phyloP scores from a whole-genome alignment of 2,113 vertebrate species.

The Gymnorhina tibicen region DNA sequence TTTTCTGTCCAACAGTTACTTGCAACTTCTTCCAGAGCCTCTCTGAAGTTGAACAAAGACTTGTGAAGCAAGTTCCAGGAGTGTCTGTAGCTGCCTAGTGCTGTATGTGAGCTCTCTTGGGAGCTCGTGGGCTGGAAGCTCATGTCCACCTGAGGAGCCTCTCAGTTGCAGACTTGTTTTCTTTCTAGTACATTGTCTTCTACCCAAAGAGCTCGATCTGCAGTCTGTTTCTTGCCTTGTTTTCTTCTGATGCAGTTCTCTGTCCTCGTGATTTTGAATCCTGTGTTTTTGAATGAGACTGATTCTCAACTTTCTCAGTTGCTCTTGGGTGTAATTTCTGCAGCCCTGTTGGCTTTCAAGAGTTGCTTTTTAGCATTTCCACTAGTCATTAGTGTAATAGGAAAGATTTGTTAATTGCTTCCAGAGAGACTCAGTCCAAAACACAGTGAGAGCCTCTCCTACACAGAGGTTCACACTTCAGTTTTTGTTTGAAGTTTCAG shows the following conservation, averaged over 20 bases:
- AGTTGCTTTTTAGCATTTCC: not conserved
- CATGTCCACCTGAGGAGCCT: not conserved
- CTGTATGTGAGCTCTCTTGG: not conserved
- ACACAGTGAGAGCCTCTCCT: not conserved
- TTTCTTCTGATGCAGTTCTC: not conserved
- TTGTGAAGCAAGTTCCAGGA: not conserved
- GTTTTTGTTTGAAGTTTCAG: not conserved
- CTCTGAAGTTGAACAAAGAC: not conserved
- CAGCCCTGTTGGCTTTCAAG: not conserved
- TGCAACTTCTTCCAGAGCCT: not conserved
- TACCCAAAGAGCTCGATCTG: not conserved
- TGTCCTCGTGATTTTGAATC: not conserved
- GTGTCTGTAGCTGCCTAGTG: not conserved
- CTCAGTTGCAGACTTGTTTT: not conserved
- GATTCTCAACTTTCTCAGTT: not conserved
- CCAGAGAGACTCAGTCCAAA: not conserved
- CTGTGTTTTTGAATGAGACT: not conserved
- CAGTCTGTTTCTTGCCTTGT: not conserved
- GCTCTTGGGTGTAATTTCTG: not conserved
- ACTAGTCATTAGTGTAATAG: not conserved
- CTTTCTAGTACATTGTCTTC: not conserved
- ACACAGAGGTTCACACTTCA: not conserved
- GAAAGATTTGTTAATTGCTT: not conserved
- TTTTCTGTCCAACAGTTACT: not conserved
- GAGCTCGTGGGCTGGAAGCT: fast-evolving